Percentiles rank a stretch among this genome's conserved stretches.
Conservation (phyloP, 1,140 invertebrate genomes). For the Leptinotarsa lineolata region DNA sequence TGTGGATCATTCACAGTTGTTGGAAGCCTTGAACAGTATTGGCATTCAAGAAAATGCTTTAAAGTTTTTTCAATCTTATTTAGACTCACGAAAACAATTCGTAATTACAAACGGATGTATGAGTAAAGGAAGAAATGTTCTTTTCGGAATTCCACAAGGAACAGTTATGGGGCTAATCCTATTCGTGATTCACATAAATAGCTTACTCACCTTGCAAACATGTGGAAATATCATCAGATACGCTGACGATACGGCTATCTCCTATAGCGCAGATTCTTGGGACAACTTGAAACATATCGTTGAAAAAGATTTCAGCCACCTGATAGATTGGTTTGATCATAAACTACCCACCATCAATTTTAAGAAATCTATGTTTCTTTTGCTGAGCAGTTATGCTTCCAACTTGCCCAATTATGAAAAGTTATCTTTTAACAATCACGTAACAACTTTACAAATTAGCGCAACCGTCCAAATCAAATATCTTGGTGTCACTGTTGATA, state of each 20-base stretch:
- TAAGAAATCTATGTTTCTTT: neutral
- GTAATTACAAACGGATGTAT: neutral
- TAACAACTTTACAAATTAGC: neutral
- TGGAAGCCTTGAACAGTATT: neutral
- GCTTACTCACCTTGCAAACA: slow-evolving; percentile 1
- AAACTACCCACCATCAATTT: neutral
- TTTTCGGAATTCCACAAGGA: neutral
- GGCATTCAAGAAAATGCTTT: neutral
- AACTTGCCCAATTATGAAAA: neutral
- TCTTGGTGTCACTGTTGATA: slow-evolving; percentile 1
- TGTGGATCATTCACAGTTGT: neutral
- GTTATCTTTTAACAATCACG: slow-evolving; percentile 12
- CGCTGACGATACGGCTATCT: slow-evolving; percentile 5
- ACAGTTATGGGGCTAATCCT: neutral
- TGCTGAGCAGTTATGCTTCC: neutral
- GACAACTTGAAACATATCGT: neutral
- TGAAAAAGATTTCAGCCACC: neutral
- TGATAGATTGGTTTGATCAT: slow-evolving; percentile 2
- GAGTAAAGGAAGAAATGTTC: neutral
- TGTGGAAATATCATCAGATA: neutral
- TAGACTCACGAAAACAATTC: neutral
- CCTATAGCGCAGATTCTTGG: neutral
- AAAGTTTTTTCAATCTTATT: neutral
- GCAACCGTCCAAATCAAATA: slow-evolving; percentile 12
- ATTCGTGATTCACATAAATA: neutral